phyloP scores from a whole-genome alignment of 2,113 vertebrate genomes.

The Tachysurus vachellii region DNA sequence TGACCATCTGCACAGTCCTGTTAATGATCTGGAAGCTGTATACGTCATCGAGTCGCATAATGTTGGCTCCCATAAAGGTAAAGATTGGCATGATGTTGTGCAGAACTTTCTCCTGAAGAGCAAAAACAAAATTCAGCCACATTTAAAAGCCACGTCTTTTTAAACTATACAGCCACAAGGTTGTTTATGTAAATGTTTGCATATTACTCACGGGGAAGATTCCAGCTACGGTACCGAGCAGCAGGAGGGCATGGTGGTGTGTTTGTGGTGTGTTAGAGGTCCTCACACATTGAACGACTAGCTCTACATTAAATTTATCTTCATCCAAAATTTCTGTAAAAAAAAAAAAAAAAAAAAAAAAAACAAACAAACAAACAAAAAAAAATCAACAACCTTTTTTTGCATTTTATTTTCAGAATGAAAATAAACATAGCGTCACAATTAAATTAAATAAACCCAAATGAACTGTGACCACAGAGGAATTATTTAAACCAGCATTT shows the following conservation, averaged over 20 bases:
- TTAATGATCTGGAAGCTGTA: constrained; percentile 97
- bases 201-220: constrained; percentile 89
- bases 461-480: not conserved
- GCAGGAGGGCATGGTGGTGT: constrained; percentile 91
- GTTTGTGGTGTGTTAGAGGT: constrained; percentile 90
- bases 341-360: not conserved
- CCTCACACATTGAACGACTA: constrained; percentile 92
- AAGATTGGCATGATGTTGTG: constrained; percentile 99
- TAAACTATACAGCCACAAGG: not conserved
- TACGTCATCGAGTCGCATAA: constrained; percentile 91
- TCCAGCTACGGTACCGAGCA: constrained; percentile 82
- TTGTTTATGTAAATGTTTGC: not conserved
- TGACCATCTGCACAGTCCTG: constrained; percentile 91
- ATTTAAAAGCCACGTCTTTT: not conserved
- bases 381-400: no score
- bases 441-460: not conserved
- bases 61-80: constrained; percentile 95
- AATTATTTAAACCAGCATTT: not conserved
- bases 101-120: constrained; percentile 90
- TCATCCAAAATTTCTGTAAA: constrained; percentile 82
- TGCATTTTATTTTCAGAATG: not conserved
- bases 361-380: no score
- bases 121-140: not conserved
- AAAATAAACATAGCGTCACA: not conserved
- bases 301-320: constrained; percentile 92